phyloP scores from a whole-genome alignment of 2,797 vertebrate genomes.

The Leptodactylus fallax region DNA sequence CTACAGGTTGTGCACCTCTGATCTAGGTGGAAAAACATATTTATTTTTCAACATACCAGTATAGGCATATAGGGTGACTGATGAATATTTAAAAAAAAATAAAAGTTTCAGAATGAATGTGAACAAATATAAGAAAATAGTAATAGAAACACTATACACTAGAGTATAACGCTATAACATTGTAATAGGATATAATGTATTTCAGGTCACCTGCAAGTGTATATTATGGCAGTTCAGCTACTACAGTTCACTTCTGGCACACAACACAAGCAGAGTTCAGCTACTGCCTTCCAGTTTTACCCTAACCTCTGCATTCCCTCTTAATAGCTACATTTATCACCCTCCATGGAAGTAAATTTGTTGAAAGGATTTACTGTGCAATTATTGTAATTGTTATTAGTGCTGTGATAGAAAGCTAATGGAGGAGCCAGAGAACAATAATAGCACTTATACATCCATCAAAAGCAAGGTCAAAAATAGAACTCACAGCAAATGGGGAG shows the following conservation, averaged over 20 bases:
- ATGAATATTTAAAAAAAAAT: background rate
- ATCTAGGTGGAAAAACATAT: background rate
- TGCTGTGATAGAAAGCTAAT: constrained; percentile 40
- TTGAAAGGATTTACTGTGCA: constrained; percentile 51
- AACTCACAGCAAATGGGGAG: background rate
- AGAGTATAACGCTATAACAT: background rate
- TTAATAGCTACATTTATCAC: constrained; percentile 52
- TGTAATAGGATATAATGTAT: background rate
- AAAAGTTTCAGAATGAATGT: background rate
- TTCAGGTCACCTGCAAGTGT: background rate
- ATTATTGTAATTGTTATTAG: constrained; percentile 58
- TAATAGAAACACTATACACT: background rate
- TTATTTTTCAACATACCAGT: background rate
- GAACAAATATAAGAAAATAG: background rate
- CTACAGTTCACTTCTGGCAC: background rate
- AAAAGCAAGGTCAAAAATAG: constrained; percentile 49
- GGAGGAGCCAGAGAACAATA: constrained; percentile 36
- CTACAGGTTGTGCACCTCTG: no score
- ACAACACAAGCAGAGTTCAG: constrained; percentile 28
- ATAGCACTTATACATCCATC: constrained; percentile 40
- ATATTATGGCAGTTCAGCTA: background rate
- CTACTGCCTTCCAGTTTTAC: constrained; percentile 31
- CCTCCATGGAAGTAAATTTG: constrained; percentile 40
- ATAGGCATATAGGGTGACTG: background rate
- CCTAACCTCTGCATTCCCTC: constrained; percentile 41